phyloP scores from a whole-genome alignment of 2,888 invertebrate species.

The Chaitophorus viminalis region DNA sequence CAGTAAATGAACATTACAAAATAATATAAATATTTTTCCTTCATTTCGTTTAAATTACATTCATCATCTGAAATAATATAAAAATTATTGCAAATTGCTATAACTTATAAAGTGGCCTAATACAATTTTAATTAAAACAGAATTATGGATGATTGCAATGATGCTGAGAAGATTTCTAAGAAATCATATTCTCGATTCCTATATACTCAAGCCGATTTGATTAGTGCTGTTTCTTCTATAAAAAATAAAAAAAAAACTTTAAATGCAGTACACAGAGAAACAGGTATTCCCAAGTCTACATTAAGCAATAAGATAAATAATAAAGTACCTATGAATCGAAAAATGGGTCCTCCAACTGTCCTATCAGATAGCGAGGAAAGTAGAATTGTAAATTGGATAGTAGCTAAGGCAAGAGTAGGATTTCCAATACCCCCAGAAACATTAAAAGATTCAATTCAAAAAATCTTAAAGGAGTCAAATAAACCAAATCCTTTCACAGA shows the following conservation, averaged over 20 bases:
- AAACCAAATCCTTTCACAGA: not conserved
- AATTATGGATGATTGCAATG: too few relatives aligned
- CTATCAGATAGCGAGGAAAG: not conserved
- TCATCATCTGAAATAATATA: too few relatives aligned
- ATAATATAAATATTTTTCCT: too few relatives aligned
- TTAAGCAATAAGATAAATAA: constrained; percentile 5
- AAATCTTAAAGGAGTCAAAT: constrained; percentile 7
- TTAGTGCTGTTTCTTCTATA: not conserved
- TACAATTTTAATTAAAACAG: too few relatives aligned
- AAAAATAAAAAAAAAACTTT: constrained; percentile 8
- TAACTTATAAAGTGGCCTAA: too few relatives aligned
- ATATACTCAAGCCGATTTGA: too few relatives aligned
- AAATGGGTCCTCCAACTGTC: constrained; percentile 5
- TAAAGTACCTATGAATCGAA: not conserved
- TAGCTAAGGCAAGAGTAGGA: not conserved
- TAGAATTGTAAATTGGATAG: not conserved
- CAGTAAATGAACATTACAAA: too few relatives aligned
- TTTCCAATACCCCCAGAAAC: not conserved
- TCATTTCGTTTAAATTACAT: too few relatives aligned
- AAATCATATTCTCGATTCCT: too few relatives aligned
- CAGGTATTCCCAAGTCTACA: not conserved
- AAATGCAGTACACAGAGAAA: not conserved
- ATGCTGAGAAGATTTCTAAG: too few relatives aligned
- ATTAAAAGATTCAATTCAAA: not conserved
- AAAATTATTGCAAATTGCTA: too few relatives aligned